Base-by-base conservation (phyloP, 2,888 invertebrate species). In the Venusia cambrica region DNA sequence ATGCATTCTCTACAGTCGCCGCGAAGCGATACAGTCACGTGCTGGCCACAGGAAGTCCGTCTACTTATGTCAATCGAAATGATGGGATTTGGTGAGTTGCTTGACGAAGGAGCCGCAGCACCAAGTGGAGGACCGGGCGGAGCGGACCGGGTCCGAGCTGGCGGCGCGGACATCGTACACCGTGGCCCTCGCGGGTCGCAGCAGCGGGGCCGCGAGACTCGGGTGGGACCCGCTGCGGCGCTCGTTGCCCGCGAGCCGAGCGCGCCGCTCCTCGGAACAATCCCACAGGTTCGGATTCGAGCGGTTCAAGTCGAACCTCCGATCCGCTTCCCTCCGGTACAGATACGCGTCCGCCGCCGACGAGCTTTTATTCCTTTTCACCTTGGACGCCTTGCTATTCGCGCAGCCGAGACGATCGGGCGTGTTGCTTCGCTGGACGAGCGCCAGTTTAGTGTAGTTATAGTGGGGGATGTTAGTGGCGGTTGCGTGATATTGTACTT, bases 91-190 rank as follows among this genome's bases (percentile, higher is more conserved):
- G 57, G 91, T 90, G 81, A 93, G 90, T 57, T 93, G 93, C 75
- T 92, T 92, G 71, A 93, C 93, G 80, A 93, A 92, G 54, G 92
- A 90, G 69, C 93, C 93, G 75, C 94, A 93, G 76, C 94, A 94
- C 93, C 93, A 93, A 12, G 91, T 91, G 49, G 91, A 90, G 40
- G 91, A 90, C 54, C 91, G 88, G 19, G 89, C 87, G 34, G 89
- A 89, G 58, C 81, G 81, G 56, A 69, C 38, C 16, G 49, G 45
- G 67, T 51, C 57, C 43, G 46, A 39, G 27, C n/a, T n/a, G 52
- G 53, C 22, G 56, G 44, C 28, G 66, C 52, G 15, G 60, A 51
- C 26, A 56, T 57, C 20, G 46, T 35, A 35, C 49, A 47, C 32
- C 43, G 57, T 27, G 21, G 56, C 44, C 18, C 38, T 26, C 24